phyloP scores from a whole-genome alignment of 2,797 vertebrate genomes.

The Centropyge bicolor region DNA sequence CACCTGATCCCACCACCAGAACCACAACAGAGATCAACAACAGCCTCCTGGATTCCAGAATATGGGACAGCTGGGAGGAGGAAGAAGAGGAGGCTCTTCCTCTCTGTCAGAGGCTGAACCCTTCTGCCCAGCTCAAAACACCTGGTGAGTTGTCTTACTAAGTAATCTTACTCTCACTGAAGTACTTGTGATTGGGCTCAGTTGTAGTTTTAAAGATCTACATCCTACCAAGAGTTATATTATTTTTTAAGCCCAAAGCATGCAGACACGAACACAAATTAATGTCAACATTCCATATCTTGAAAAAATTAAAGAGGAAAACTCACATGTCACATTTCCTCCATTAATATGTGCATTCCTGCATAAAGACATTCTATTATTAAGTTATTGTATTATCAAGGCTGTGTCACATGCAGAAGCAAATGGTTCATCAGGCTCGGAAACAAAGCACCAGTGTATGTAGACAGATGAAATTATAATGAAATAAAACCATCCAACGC shows the following conservation, averaged over 20 bases:
- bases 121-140: conserved; percentile 74
- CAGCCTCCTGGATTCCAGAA: conserved; percentile 84
- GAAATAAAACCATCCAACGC: no score
- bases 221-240: background rate
- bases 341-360: background rate
- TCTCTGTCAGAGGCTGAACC: conserved; percentile 79
- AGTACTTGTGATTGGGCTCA: background rate
- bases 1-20: conserved; percentile 24
- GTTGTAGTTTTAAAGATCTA: background rate
- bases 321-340: background rate
- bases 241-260: background rate
- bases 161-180: background rate
- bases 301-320: background rate
- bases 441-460: background rate
- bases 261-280: background rate
- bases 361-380: no score
- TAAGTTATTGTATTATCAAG: background rate
- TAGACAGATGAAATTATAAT: background rate
- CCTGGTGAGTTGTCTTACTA: conserved; percentile 81
- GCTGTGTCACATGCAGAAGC: background rate
- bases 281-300: background rate
- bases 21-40: conserved; percentile 47
- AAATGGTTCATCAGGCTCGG: background rate
- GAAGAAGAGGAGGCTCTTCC: conserved; percentile 79
- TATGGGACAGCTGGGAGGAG: conserved; percentile 89